phyloP scores from a whole-genome alignment of 2,888 invertebrate species.

The Stenoptilia bipunctidactyla region DNA sequence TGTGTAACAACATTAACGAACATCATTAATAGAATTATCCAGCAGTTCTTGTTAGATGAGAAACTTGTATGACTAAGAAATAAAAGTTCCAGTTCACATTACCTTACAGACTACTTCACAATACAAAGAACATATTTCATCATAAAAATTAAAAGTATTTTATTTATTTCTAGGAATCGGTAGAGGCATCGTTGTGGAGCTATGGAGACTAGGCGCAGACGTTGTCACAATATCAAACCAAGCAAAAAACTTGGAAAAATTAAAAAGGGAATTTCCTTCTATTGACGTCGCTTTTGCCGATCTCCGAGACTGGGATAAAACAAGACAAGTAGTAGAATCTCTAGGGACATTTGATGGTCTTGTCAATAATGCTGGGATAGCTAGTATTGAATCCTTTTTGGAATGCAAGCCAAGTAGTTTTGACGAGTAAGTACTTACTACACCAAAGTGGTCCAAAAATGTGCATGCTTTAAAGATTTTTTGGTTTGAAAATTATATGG shows the following conservation, averaged over 20 bases:
- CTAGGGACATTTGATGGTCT: constrained; percentile 80
- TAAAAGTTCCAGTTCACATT: not conserved
- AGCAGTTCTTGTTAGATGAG: too few species aligned
- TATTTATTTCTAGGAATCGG: constrained; percentile 72
- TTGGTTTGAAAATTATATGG: too few species aligned
- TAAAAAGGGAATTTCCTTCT: constrained; percentile 71
- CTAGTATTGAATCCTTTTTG: constrained; percentile 76
- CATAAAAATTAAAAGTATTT: not conserved
- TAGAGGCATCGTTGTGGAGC: constrained; percentile 74
- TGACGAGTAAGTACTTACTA: constrained; percentile 77
- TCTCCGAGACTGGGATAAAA: constrained; percentile 80
- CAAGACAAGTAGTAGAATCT: constrained; percentile 64
- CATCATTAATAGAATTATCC: too few species aligned
- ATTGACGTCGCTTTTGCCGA: constrained; percentile 77
- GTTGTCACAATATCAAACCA: constrained; percentile 83
- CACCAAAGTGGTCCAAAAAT: too few species aligned
- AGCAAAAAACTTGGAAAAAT: constrained; percentile 69
- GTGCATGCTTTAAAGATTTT: too few species aligned
- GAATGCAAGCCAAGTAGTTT: constrained; percentile 77
- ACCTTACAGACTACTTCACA: not conserved
- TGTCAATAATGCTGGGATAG: constrained; percentile 90
- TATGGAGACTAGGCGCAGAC: constrained; percentile 76
- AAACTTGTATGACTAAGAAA: not conserved
- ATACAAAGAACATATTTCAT: not conserved
- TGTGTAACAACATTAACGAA: too few species aligned